Base-by-base conservation (phyloP, 2,797 vertebrate genomes). In the Mycteria americana region DNA sequence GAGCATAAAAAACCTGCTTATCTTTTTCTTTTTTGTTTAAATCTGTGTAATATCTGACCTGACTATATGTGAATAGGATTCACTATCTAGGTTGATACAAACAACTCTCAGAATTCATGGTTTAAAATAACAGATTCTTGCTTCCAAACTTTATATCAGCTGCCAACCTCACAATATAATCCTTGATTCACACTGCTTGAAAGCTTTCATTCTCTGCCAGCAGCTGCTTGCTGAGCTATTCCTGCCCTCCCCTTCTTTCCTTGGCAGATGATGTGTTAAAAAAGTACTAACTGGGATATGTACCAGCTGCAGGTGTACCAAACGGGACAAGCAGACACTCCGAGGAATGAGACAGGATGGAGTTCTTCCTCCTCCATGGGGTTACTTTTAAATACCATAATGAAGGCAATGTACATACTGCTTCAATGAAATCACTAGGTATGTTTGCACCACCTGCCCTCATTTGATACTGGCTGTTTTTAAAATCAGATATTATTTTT, bases 211-310 rank as follows among this genome's bases (percentile, higher is more conserved):
- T 97, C 96, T 94, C 93, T 96, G 90, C 53, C 28, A 98, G 91
- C 94, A 97, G 96, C 96, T 97, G 95, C 92, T 97, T 93, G 94
- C 91, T 94, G 89, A 95, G 86, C 89, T 95, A 35, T 86, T 88
- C 74, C 46, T 85, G 46, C 63, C 41, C 75, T 89, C 78, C 45
- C 14, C 88, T 96, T 78, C 85, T 93, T 94, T 95, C 80, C 67
- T 73, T 96, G 93, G 89, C 95, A 98, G 96, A 96, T 80, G 97
- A 97, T 95, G 84, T 97, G 95, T 97, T 98, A 96, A 96, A 97
- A 97, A 97, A 95, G 80, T 74, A 92, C 95, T 91, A 50, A 91
- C 75, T 92, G 79, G 93, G 91, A 91, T 93, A 73, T 21, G 45
- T 82, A 96, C 79, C 80, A 94, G 89, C 89, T 92, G 88, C 97